phyloP scores from a whole-genome alignment of 92 coral and sea anemone species.

The Plumapathes pennacea region DNA sequence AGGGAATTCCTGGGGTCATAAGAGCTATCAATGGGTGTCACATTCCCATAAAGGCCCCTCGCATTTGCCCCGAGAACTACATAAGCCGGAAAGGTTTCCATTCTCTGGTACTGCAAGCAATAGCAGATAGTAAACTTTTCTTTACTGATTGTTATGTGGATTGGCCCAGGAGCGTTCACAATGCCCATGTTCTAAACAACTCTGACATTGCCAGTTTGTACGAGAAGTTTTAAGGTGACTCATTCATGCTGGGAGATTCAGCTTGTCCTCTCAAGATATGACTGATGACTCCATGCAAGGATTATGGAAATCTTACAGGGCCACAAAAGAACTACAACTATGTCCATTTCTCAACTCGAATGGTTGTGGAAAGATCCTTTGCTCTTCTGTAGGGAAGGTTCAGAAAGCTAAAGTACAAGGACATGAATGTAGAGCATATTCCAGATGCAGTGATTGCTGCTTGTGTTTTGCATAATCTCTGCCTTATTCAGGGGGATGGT shows the following conservation, averaged over 20 bases:
- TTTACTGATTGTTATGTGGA: slow-evolving; percentile 42
- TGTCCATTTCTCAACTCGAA: slow-evolving; percentile 20
- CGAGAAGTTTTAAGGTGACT: slow-evolving; percentile 27
- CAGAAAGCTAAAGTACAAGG: slow-evolving; percentile 24
- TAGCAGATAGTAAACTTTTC: slow-evolving; percentile 27
- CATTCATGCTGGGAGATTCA: slow-evolving; percentile 22
- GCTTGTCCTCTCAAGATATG: slow-evolving; percentile 19
- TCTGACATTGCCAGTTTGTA: slow-evolving; percentile 7
- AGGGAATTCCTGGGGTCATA: slow-evolving; percentile 33
- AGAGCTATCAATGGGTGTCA: slow-evolving; percentile 28
- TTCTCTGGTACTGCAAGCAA: slow-evolving; percentile 38
- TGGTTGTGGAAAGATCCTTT: slow-evolving; percentile 36
- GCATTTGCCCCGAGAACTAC: slow-evolving; percentile 13
- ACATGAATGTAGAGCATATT: slow-evolving; percentile 12
- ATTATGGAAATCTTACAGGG: slow-evolving; percentile 19
- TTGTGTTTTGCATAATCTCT: slow-evolving; percentile 30
- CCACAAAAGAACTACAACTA: slow-evolving; percentile 12
- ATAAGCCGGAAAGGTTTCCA: slow-evolving; percentile 26
- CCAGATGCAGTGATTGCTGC: slow-evolving; percentile 34
- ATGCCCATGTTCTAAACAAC: slow-evolving; percentile 24
- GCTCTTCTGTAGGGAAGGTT: slow-evolving; percentile 26
- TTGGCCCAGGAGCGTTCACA: slow-evolving; percentile 52
- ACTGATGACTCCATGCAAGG: slow-evolving; percentile 23
- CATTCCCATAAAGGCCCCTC: slow-evolving; percentile 26
- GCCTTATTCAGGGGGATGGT: slow-evolving; percentile 23